phyloP scores from a whole-genome alignment of 2,797 vertebrate species.

The Betta splendens region DNA sequence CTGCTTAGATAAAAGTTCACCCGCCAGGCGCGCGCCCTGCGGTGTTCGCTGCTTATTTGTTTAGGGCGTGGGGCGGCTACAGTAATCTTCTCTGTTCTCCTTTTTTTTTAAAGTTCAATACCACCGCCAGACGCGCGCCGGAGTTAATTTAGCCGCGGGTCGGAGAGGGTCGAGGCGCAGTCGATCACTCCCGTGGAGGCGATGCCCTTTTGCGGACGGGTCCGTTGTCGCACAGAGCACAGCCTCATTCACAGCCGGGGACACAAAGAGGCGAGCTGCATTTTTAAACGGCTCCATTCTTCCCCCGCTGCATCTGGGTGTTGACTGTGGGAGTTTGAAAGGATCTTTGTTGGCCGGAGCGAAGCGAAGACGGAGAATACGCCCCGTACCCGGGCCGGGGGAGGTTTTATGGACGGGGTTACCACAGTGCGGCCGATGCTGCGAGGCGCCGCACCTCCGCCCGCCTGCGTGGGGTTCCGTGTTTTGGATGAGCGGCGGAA shows the following conservation, averaged over 20 bases:
- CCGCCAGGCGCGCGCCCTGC: too few relatives aligned
- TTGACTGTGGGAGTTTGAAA: slow-evolving; percentile 74
- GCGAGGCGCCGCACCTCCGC: slow-evolving; percentile 47
- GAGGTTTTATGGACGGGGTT: slow-evolving; percentile 35
- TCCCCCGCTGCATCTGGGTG: slow-evolving; percentile 56
- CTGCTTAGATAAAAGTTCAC: too few relatives aligned
- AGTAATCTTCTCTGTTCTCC: slow-evolving; percentile 11
- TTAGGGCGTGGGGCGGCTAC: slow-evolving; percentile 57
- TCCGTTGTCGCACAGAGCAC: slow-evolving; percentile 75
- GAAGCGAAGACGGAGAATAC: slow-evolving; percentile 67
- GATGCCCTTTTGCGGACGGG: slow-evolving; percentile 81
- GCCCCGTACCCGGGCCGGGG: slow-evolving; percentile 47
- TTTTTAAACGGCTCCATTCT: slow-evolving; percentile 74
- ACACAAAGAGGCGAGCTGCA: slow-evolving; percentile 72
- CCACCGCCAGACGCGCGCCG: slow-evolving; percentile 59
- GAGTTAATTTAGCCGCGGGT: slow-evolving; percentile 71
- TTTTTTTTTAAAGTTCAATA: slow-evolving; percentile 49
- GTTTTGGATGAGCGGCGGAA: slow-evolving; percentile 51
- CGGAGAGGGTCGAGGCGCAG: slow-evolving; percentile 54
- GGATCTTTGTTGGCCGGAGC: slow-evolving; percentile 65
- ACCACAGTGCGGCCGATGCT: slow-evolving; percentile 52
- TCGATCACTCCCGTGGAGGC: slow-evolving; percentile 73
- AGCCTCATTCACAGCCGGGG: slow-evolving; percentile 72
- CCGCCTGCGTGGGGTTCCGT: slow-evolving; percentile 11
- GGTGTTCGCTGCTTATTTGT: slow-evolving; percentile 67